Percentiles rank a stretch among this genome's conserved stretches.
Evolutionary conservation across 2,113 vertebrate species (phyloP).

Genomic region (Trachemys scripta): DNA sequence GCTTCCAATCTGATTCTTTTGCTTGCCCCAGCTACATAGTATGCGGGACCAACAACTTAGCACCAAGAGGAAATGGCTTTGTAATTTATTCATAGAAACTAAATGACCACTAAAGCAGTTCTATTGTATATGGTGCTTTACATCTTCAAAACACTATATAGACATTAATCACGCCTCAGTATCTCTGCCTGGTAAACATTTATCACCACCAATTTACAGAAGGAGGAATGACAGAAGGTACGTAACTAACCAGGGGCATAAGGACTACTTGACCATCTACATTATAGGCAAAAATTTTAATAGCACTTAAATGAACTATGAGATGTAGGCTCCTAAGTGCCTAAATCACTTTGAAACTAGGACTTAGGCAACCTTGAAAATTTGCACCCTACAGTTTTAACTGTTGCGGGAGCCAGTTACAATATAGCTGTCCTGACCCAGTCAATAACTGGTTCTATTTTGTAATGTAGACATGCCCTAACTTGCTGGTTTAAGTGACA

Average conservation of each 20-base stretch:
- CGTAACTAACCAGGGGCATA: background rate
- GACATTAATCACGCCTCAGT: accelerated
- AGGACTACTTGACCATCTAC: background rate
- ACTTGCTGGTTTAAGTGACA: background rate
- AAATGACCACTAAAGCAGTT: background rate
- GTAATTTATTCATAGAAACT: background rate
- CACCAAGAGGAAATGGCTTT: background rate
- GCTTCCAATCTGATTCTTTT: background rate
- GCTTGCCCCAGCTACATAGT: background rate
- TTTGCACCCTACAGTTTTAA: background rate
- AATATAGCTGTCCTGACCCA: accelerated
- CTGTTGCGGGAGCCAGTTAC: background rate
- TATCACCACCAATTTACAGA: accelerated
- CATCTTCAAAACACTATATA: background rate
- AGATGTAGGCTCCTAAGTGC: no score
- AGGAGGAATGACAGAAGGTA: background rate
- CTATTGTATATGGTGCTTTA: accelerated
- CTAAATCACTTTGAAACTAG: no score
- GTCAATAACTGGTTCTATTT: background rate
- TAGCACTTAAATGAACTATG: no score
- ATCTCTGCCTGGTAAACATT: accelerated
- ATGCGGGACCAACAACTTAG: background rate
- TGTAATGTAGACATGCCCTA: background rate
- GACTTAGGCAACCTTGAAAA: background rate
- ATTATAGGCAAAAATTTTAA: no score